Conservation (phyloP, 1,140 invertebrate genomes). For the Lordiphosa stackelbergi region DNA sequence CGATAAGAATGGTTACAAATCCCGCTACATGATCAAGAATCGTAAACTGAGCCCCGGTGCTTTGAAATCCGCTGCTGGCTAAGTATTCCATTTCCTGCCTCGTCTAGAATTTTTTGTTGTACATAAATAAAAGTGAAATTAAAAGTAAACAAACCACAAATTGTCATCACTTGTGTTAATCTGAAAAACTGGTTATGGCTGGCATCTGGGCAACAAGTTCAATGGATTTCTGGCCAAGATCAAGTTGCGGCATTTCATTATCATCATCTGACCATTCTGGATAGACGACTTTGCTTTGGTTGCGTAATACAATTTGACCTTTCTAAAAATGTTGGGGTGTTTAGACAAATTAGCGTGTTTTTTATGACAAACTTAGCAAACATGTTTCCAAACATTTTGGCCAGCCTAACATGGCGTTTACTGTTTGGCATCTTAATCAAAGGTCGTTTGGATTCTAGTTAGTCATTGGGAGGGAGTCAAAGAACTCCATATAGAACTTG, state of each 20-base stretch:
- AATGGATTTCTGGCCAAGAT: constrained; percentile 39
- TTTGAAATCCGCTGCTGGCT: constrained; percentile 68
- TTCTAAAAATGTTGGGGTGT: constrained; percentile 25
- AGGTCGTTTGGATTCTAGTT: constrained; percentile 4
- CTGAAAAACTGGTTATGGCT: constrained; percentile 45
- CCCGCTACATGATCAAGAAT: constrained; percentile 64
- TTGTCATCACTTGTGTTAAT: constrained; percentile 19
- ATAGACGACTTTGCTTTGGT: constrained; percentile 47
- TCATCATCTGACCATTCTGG: constrained; percentile 35
- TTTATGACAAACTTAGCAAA: constrained; percentile 24
- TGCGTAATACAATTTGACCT: constrained; percentile 54
- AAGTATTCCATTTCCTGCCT: constrained; percentile 9
- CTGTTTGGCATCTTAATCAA: background rate
- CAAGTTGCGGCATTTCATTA: constrained; percentile 49
- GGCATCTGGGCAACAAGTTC: constrained; percentile 20
- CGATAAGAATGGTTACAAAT: constrained; percentile 73
- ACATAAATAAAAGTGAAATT: constrained; percentile 10
- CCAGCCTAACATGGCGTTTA: background rate
- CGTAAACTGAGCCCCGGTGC: constrained; percentile 63
- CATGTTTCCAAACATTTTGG: constrained; percentile 14
- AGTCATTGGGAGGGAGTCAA: background rate
- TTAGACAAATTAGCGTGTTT: constrained; percentile 34
- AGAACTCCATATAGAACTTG: background rate
- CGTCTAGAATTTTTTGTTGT: background rate
- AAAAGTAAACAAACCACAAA: constrained; percentile 8